A percentile compares a stretch with the other conserved stretches of the same genome.
These are phyloP conservation scores for Tamandua tetradactyla DNA, from an alignment of 2,797 vertebrate genomes.

Conservation along the genomic window DNA sequence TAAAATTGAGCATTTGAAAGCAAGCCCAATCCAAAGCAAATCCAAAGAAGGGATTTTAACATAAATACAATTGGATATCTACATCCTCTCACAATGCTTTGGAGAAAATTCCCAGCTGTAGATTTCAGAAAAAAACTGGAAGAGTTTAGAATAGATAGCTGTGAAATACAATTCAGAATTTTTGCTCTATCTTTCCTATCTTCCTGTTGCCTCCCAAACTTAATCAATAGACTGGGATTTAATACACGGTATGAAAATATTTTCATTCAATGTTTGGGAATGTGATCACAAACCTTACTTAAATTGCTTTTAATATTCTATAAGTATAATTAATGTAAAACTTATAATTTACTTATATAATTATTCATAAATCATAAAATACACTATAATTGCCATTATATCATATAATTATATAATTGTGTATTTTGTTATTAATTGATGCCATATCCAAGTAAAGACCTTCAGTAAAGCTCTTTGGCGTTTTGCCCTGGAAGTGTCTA, in stretches of 20 bases:
- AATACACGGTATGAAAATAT: background rate
- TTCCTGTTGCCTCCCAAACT: background rate
- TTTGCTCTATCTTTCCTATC: background rate
- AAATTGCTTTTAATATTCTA: background rate
- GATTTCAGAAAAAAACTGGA: background rate
- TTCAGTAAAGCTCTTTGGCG: background rate
- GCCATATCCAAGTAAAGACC: background rate
- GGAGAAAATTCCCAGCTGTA: background rate
- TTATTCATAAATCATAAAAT: too few relatives aligned
- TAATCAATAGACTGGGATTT: background rate
- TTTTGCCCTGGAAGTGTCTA: background rate
- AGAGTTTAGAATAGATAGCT: background rate
- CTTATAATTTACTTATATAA: background rate
- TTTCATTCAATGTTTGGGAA: slow-evolving; percentile 1
- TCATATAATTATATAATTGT: background rate
- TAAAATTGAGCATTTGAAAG: slow-evolving; percentile 11
- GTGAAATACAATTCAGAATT: background rate
- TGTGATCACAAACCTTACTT: background rate
- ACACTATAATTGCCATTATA: background rate
- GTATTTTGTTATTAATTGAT: background rate
- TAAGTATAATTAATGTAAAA: background rate
- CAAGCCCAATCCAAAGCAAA: too few relatives aligned
- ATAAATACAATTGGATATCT: background rate
- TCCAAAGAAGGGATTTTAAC: background rate
- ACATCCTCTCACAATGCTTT: background rate